Conservation (phyloP, 2,113 vertebrate species). For the Aegotheles bennettii region DNA sequence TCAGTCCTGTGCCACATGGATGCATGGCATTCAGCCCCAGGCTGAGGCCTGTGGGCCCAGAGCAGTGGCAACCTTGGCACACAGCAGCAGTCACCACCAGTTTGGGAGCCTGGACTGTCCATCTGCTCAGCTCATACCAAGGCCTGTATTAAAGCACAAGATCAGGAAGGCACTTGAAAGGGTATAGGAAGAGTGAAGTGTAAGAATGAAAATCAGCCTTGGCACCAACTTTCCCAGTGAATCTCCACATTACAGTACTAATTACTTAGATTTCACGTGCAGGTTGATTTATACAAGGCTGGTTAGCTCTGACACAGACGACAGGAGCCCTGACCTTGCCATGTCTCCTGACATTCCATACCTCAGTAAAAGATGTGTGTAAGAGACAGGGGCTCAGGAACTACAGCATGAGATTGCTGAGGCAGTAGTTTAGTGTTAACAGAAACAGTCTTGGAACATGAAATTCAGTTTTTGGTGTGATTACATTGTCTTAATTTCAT, state of each 20-base stretch:
- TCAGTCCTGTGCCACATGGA: background rate
- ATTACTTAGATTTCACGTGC: background rate
- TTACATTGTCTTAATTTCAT: background rate
- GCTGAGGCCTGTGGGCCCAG: background rate
- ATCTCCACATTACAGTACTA: background rate
- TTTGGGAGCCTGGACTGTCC: fast-evolving
- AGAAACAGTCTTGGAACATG: background rate
- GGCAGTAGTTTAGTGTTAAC: background rate
- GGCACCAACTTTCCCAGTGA: background rate
- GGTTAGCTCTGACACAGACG: background rate
- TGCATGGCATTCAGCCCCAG: background rate
- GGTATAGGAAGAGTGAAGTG: background rate
- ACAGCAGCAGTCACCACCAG: fast-evolving
- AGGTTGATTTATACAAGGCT: background rate
- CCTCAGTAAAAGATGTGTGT: fast-evolving
- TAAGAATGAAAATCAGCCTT: background rate
- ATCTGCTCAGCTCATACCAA: fast-evolving
- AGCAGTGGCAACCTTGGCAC: background rate
- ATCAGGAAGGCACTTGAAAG: background rate
- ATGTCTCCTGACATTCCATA: background rate
- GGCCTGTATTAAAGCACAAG: background rate
- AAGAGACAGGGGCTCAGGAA: background rate
- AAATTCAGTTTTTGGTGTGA: background rate
- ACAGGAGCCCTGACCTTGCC: background rate
- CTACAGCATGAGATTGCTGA: fast-evolving